phyloP scores from a whole-genome alignment of 2,888 invertebrate species.

The Scaptomyza cyrtandrae region DNA sequence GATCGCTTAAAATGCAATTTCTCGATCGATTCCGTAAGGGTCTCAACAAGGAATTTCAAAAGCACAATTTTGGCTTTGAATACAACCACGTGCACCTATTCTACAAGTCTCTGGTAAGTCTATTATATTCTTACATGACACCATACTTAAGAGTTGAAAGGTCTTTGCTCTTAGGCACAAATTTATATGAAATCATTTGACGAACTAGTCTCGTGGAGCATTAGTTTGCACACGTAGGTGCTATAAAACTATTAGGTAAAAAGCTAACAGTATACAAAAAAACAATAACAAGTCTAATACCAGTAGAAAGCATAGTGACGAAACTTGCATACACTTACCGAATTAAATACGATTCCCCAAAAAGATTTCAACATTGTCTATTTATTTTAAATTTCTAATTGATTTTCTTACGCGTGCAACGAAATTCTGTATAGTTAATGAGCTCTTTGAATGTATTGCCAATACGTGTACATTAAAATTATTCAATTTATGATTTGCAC shows the following conservation, averaged over 20 bases:
- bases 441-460: background rate
- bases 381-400: background rate
- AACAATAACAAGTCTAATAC: constrained; percentile 8
- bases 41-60: constrained; percentile 77
- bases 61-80: constrained; percentile 81
- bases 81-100: constrained; percentile 81
- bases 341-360: too few species aligned
- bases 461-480: background rate
- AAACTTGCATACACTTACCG: constrained; percentile 19
- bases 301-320: background rate
- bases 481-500: background rate
- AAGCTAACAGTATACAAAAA: constrained; percentile 7
- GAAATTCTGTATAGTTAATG: background rate
- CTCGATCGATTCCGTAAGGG: constrained; percentile 72
- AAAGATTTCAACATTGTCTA: background rate
- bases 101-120: constrained; percentile 82
- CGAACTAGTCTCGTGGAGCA: constrained; percentile 6
- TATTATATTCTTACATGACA: background rate
- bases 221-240: constrained; percentile 13
- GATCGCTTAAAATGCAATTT: constrained; percentile 69
- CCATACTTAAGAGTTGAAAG: background rate
- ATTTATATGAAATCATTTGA: constrained; percentile 24
- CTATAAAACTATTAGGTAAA: constrained; percentile 19
- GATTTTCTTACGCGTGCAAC: too few species aligned
- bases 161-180: constrained; percentile 1